phyloP scores from a whole-genome alignment of 2,888 invertebrate species.

The Drosophila limbata region DNA sequence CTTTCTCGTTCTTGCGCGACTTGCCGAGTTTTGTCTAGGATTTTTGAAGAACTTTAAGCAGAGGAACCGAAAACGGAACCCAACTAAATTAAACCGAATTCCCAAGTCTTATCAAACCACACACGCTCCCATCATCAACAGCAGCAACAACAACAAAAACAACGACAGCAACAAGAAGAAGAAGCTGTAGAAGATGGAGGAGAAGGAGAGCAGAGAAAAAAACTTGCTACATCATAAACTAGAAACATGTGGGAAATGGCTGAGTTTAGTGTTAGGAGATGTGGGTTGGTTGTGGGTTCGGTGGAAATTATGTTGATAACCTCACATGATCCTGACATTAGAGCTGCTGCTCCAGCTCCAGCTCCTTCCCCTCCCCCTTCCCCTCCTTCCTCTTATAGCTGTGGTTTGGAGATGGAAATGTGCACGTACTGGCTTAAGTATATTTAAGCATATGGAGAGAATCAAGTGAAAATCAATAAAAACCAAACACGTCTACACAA shows the following conservation, averaged over 20 bases:
- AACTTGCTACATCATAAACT: conserved; percentile 79
- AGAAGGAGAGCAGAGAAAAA: conserved; percentile 29
- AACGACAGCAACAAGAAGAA: conserved; percentile 12
- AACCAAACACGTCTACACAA: conserved; percentile 81
- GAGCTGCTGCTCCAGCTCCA: conserved; percentile 54
- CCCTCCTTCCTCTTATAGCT: neutral
- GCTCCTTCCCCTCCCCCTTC: conserved; percentile 28
- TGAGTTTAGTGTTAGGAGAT: conserved; percentile 24
- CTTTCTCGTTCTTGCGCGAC: neutral
- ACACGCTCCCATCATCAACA: conserved; percentile 70
- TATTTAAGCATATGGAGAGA: conserved; percentile 81
- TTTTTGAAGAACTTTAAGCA: conserved; percentile 16
- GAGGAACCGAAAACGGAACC: conserved; percentile 35
- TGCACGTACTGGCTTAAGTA: conserved; percentile 79
- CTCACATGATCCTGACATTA: conserved; percentile 79
- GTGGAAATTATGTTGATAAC: conserved; percentile 79
- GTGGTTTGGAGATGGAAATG: conserved; percentile 68
- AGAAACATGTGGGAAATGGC: conserved; percentile 63
- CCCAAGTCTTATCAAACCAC: conserved; percentile 68
- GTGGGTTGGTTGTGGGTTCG: conserved; percentile 43
- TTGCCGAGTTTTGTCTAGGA: neutral
- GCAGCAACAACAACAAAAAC: conserved; percentile 1
- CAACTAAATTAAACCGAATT: conserved; percentile 58
- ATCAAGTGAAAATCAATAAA: conserved; percentile 80
- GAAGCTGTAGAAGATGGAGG: conserved; percentile 1